A percentile compares a stretch with the other conserved stretches of the same genome.
Evolutionary conservation across 2,113 vertebrate genomes (phyloP).

Genomic region (Lucifuga dentata): DNA sequence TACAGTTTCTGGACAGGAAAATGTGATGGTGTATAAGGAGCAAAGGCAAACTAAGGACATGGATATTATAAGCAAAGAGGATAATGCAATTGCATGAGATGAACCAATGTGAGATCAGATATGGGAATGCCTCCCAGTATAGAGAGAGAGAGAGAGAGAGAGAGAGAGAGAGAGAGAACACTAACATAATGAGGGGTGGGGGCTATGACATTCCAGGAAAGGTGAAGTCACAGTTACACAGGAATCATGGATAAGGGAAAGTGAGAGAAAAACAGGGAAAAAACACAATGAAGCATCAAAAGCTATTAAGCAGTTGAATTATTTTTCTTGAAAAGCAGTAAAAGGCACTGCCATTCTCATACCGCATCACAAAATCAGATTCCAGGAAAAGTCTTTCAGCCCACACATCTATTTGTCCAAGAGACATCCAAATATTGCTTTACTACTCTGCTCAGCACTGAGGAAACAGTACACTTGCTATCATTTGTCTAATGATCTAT

Average conservation of each 20-base stretch:
- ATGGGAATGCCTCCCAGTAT: constrained; percentile 49
- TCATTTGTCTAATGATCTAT: constrained; percentile 60
- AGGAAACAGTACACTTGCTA: constrained; percentile 49
- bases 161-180: constrained; percentile 11
- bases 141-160: too few relatives aligned
- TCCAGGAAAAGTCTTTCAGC: constrained; percentile 54
- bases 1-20: constrained; percentile 38
- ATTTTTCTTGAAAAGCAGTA: constrained; percentile 62
- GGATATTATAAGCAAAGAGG: constrained; percentile 12
- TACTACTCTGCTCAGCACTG: constrained; percentile 36
- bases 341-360: constrained; percentile 59
- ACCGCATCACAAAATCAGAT: constrained; percentile 46
- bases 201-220: constrained; percentile 49
- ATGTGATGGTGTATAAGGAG: constrained; percentile 3
- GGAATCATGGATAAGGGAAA: constrained; percentile 30
- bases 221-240: constrained; percentile 53
- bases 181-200: constrained; percentile 31
- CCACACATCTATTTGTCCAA: constrained; percentile 48
- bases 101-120: constrained; percentile 58
- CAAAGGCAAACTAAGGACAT: constrained; percentile 36
- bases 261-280: constrained; percentile 24
- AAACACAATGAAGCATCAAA: constrained; percentile 53
- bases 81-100: constrained; percentile 23
- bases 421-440: constrained; percentile 27
- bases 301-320: constrained; percentile 45